Evolutionary conservation across 2,113 vertebrate species (phyloP), one percentile per base, ranked within the genome.

Genomic region (Podilymbus podiceps): DNA sequence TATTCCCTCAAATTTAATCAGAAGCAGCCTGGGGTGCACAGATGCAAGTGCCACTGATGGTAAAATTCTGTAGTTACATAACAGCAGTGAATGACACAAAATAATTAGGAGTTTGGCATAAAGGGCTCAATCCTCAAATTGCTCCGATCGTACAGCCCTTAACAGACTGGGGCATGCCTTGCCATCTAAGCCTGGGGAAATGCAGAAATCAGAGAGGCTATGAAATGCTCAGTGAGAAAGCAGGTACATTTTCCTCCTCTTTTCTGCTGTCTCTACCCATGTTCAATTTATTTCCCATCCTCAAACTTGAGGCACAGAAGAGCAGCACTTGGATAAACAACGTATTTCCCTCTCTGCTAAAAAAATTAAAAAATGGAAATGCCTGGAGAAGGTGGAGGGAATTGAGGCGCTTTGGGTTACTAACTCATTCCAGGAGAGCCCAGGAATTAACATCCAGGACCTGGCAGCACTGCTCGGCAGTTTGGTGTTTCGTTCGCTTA

Each of bases 21-120:
- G 67, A 88, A 89, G 67, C 42, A 80, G 81, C 71, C 91, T 88
- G 69, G 23, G 59, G 81, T 59, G 35, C n/a, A 62, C 4, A 50
- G 25, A 87, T 73, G 60, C 35, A 72, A 90, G 58, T 59, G 53
- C 69, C 2, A 5, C 58, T 85, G 81, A 95, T 92, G 62, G 73
- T 42, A 92, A 24, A 95, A 91, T 79, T 89, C 66, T 85, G 75
- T 20, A 80, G 63, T 93, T 93, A 95, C 55, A 90, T 77, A 86
- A 96, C 42, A 73, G 55, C 50, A 74, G 50, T 23, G 47, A 95
- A 89, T n/a, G 74, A 73, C 71, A 95, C 25, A 91, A 91, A 90
- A 79, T 73, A 83, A 92, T 71, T 67, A 88, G 46, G 77, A 89
- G 50, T 22, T 91, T 10, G 15, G 58, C 86, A 76, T 56, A 76